These are phyloP conservation scores for Agapetus fuscipes DNA, from an alignment of 2,888 invertebrate species.

Conservation along the genomic window DNA sequence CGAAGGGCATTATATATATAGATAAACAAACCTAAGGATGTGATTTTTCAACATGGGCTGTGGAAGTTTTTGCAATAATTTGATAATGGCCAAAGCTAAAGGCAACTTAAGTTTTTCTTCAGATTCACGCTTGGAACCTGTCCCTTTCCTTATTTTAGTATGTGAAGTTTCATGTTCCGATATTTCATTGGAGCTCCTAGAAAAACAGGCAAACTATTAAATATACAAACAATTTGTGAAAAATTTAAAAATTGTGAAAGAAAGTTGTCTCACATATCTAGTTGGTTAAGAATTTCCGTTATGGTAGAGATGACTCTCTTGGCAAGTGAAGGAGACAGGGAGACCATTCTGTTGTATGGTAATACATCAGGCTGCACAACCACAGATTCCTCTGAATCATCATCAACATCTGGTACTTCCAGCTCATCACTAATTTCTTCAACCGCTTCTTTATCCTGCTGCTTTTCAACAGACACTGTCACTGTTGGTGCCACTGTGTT, in stretches of 20 bases:
- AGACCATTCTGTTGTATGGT: constrained; percentile 39
- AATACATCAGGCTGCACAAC: constrained; percentile 27
- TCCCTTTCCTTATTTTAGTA: constrained; percentile 63
- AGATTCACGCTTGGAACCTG: constrained; percentile 67
- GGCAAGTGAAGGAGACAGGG: constrained; percentile 61
- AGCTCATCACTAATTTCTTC: constrained; percentile 25
- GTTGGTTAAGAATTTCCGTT: constrained; percentile 64
- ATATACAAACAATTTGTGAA: background rate
- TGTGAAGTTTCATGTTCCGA: constrained; percentile 68
- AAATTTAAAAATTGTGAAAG: background rate
- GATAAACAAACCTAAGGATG: constrained; percentile 82
- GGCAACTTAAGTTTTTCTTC: constrained; percentile 87
- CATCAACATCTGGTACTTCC: constrained; percentile 28
- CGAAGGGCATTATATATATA: too few species aligned
- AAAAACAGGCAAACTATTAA: background rate
- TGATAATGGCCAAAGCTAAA: constrained; percentile 86
- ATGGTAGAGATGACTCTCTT: constrained; percentile 67
- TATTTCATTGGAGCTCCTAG: constrained; percentile 46
- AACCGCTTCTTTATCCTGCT: constrained; percentile 21
- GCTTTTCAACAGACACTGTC: constrained; percentile 24
- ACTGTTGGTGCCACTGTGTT: constrained; percentile 23
- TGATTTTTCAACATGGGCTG: constrained; percentile 61
- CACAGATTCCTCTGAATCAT: constrained; percentile 27
- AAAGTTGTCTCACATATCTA: constrained; percentile 50
- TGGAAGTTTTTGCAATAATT: constrained; percentile 81